Percentiles rank a stretch among this genome's conserved stretches.
These are phyloP conservation scores for Aproaerema taeniolella DNA, from an alignment of 2,888 invertebrate genomes.

Conservation along the genomic window DNA sequence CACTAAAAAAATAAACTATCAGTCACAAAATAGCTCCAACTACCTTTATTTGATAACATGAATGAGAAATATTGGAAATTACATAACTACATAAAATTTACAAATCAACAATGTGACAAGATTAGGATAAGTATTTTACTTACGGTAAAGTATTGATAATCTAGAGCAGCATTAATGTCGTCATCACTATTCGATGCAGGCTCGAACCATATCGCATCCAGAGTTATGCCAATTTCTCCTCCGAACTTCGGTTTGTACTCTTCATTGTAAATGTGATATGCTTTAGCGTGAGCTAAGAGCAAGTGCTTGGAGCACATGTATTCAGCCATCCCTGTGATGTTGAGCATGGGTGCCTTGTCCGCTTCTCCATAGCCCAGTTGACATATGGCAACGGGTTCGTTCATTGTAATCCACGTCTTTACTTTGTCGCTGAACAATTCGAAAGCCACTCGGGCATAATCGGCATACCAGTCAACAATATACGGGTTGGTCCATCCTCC, in stretches of 20 bases:
- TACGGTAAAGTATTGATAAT: too few relatives aligned
- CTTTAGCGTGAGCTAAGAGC: slow-evolving; percentile 70
- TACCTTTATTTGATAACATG: not conserved
- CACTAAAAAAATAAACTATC: slow-evolving; percentile 39
- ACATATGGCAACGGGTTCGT: slow-evolving; percentile 64
- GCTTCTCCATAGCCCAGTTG: slow-evolving; percentile 53
- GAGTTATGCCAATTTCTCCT: slow-evolving; percentile 30
- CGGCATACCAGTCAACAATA: slow-evolving; percentile 58
- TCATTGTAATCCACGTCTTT: slow-evolving; percentile 74
- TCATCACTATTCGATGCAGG: slow-evolving; percentile 41
- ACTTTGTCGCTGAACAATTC: slow-evolving; percentile 62
- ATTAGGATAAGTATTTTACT: slow-evolving; percentile 19
- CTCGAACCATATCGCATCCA: slow-evolving; percentile 30
- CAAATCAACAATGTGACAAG: not conserved
- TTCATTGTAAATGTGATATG: slow-evolving; percentile 49
- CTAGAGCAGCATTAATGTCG: slow-evolving; percentile 25
- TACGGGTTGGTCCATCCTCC: slow-evolving; percentile 71
- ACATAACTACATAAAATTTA: not conserved
- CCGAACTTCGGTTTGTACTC: slow-evolving; percentile 33
- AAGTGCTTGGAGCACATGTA: slow-evolving; percentile 65
- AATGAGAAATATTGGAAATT: not conserved
- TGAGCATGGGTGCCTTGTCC: slow-evolving; percentile 36
- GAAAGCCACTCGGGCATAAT: slow-evolving; percentile 59
- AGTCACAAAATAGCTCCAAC: not conserved
- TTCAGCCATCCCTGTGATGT: slow-evolving; percentile 51